Evolutionary conservation across 2,113 vertebrate genomes (phyloP).

Genomic region (Forbesichthys papilliferus): DNA sequence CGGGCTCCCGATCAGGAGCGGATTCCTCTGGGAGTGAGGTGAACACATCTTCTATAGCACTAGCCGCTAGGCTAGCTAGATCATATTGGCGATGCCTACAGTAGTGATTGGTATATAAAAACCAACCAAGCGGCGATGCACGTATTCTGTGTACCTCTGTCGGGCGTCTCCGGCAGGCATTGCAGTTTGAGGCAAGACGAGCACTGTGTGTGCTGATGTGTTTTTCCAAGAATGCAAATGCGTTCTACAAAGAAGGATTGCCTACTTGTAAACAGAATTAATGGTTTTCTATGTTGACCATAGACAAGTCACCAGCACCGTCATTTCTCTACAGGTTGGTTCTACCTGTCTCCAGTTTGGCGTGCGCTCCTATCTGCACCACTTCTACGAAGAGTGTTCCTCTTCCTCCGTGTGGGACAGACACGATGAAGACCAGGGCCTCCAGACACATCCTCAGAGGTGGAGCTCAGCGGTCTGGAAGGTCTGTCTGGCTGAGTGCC

Average conservation of each 20-base stretch:
- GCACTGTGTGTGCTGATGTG: too few relatives aligned
- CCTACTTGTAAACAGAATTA: background rate
- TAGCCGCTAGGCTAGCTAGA: background rate
- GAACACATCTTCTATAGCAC: conserved; percentile 61
- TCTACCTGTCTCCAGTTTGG: conserved; percentile 80
- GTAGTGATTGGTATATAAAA: background rate
- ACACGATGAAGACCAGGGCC: conserved; percentile 75
- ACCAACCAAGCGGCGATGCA: background rate
- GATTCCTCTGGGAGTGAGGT: conserved; percentile 71
- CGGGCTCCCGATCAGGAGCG: conserved; percentile 56
- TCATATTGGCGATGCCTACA: background rate
- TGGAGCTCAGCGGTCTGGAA: conserved; percentile 93
- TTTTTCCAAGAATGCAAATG: too few relatives aligned
- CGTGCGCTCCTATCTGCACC: conserved; percentile 95
- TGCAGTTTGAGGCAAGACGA: too few relatives aligned
- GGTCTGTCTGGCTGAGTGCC: conserved; percentile 31
- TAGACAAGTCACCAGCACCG: background rate
- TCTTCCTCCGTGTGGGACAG: conserved; percentile 86
- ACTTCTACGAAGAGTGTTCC: conserved; percentile 96
- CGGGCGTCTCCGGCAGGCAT: too few relatives aligned
- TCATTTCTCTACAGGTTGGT: conserved; percentile 34
- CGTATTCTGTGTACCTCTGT: too few relatives aligned
- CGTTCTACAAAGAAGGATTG: background rate
- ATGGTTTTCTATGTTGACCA: background rate
- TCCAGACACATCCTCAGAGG: conserved; percentile 84